A percentile compares a stretch with the other conserved stretches of the same genome.
phyloP scores from a whole-genome alignment of 2,888 invertebrate genomes.

The Conistra vaccinii region DNA sequence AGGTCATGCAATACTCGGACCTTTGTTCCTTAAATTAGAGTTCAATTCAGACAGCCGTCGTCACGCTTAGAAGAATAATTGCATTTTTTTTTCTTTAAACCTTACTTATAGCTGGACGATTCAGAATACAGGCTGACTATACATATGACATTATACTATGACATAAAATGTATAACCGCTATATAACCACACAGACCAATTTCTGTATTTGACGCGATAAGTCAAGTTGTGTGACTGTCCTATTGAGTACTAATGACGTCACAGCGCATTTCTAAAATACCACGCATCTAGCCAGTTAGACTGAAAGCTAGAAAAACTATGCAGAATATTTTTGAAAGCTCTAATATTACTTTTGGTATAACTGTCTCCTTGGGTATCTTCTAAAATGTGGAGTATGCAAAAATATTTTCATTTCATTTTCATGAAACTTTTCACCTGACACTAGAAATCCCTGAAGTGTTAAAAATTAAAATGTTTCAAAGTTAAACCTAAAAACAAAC shows the following conservation, averaged over 20 bases:
- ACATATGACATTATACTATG: no score
- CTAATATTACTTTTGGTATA: slow-evolving; percentile 16
- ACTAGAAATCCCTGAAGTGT: slow-evolving; percentile 51
- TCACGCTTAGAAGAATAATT: not conserved
- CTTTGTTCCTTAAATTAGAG: not conserved
- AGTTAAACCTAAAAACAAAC: slow-evolving; percentile 62
- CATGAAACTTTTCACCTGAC: slow-evolving; percentile 43
- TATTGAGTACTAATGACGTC: not conserved
- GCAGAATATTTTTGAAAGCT: slow-evolving; percentile 19
- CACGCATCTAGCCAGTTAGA: not conserved
- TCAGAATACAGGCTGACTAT: not conserved
- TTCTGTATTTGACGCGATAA: slow-evolving; percentile 5
- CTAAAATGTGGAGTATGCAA: slow-evolving; percentile 22
- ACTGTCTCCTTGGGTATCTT: slow-evolving; percentile 3
- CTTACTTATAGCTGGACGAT: not conserved
- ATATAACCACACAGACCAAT: not conserved
- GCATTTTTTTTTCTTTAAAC: not conserved
- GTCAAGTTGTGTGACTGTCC: not conserved
- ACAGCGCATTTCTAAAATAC: not conserved
- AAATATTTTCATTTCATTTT: slow-evolving; percentile 35
- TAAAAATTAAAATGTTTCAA: slow-evolving; percentile 59
- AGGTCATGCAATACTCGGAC: not conserved
- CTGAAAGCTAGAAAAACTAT: not conserved
- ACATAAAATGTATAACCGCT: not conserved
- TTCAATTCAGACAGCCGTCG: not conserved